These are phyloP conservation scores for Cotesia chilonis DNA, from an alignment of 1,140 invertebrate species.

Conservation along the genomic window DNA sequence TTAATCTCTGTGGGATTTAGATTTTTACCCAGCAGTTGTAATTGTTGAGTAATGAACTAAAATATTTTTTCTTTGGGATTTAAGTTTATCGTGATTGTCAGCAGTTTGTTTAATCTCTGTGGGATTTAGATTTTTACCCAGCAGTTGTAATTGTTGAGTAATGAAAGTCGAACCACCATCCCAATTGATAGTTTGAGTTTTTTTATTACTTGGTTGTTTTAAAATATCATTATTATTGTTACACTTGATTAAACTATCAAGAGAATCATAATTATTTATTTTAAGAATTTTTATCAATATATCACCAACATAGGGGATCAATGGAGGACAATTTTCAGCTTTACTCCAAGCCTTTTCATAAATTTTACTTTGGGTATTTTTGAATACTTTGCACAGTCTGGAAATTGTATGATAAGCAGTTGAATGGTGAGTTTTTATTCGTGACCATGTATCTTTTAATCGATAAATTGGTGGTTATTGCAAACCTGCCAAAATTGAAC, in stretches of 20 bases:
- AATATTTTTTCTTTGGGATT: slow-evolving; percentile 20
- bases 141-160: slow-evolving; percentile 1
- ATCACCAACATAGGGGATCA: slow-evolving; percentile 64
- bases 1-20: not conserved
- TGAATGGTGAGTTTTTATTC: slow-evolving; percentile 64
- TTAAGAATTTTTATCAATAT: slow-evolving; percentile 59
- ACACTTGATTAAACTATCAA: slow-evolving; percentile 5
- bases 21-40: too few relatives aligned
- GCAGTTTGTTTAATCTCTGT: not conserved
- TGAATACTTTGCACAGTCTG: slow-evolving; percentile 62
- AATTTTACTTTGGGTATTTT: slow-evolving; percentile 49
- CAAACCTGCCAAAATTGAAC: slow-evolving; percentile 66
- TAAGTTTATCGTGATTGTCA: not conserved
- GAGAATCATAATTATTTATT: slow-evolving; percentile 33
- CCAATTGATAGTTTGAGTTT: slow-evolving; percentile 17
- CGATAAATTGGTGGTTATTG: slow-evolving; percentile 67
- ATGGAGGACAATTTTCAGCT: slow-evolving; percentile 52
- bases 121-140: not conserved
- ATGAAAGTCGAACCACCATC: slow-evolving; percentile 26
- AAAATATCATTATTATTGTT: not conserved
- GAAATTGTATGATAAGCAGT: slow-evolving; percentile 67
- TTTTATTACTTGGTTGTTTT: slow-evolving; percentile 8
- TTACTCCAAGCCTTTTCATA: slow-evolving; percentile 60
- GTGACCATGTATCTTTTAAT: slow-evolving; percentile 64
- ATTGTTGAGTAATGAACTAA: too few relatives aligned